Conservation (phyloP, 2,888 invertebrate species). For the Chrysodeixis includens region DNA sequence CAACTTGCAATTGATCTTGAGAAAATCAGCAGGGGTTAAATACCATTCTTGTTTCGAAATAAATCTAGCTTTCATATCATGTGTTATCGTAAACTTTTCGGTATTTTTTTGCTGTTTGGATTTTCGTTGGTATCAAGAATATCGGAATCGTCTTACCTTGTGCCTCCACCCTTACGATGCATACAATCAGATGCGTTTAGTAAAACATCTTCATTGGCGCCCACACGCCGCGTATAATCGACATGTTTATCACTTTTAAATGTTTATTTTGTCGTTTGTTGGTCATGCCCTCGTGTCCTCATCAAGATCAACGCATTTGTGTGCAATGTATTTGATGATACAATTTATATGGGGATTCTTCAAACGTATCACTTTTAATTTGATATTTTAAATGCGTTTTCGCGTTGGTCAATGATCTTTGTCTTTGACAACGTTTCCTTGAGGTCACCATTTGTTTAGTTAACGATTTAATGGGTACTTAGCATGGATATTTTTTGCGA, state of each 20-base stretch:
- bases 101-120: background rate
- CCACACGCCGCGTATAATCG: conserved; percentile 40
- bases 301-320: conserved; percentile 27
- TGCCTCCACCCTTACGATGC: conserved; percentile 16
- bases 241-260: conserved; percentile 27
- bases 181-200: conserved; percentile 35
- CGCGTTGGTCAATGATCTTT: conserved; percentile 33
- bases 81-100: background rate
- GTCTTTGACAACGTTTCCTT: conserved; percentile 8
- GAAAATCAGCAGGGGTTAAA: background rate
- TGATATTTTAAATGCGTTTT: conserved; percentile 32
- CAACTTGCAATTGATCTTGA: background rate
- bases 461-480: background rate
- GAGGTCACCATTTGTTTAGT: conserved; percentile 14
- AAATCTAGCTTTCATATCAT: background rate
- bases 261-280: conserved; percentile 22
- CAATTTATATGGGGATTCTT: conserved; percentile 1
- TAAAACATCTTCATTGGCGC: conserved; percentile 34
- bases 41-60: background rate
- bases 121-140: background rate
- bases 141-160: conserved; percentile 7
- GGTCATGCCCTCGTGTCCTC: conserved; percentile 27
- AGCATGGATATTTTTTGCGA: conserved; percentile 1
- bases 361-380: conserved; percentile 6
- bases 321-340: conserved; percentile 26